phyloP scores from a whole-genome alignment of 2,888 invertebrate species.

The Synanthedon tipuliformis region DNA sequence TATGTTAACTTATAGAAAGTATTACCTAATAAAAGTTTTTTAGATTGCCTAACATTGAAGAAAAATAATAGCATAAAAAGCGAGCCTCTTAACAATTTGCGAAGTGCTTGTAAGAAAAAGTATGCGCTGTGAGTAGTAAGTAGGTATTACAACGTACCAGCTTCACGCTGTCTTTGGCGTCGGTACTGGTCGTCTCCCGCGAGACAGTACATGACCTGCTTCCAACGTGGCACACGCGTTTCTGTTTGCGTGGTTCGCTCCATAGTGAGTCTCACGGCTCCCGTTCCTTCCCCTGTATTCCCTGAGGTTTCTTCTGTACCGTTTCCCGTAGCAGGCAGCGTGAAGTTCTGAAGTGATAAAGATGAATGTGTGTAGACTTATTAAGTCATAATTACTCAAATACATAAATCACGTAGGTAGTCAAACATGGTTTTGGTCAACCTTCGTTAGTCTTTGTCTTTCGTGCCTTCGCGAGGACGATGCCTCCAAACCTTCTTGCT shows the following conservation, averaged over 20 bases:
- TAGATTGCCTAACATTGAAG: too few species aligned
- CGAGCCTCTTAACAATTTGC: too few species aligned
- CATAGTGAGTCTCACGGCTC: constrained; percentile 73
- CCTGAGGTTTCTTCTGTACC: constrained; percentile 12
- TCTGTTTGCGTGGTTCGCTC: constrained; percentile 89
- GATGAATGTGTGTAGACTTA: too few species aligned
- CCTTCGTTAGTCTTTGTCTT: too few species aligned
- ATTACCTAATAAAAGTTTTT: too few species aligned
- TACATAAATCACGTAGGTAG: too few species aligned
- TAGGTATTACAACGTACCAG: constrained; percentile 39
- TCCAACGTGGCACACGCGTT: constrained; percentile 78
- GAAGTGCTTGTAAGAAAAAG: not conserved
- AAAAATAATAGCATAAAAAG: too few species aligned
- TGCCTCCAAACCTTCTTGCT: too few species aligned
- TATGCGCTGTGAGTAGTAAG: not conserved
- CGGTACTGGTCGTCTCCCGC: constrained; percentile 83
- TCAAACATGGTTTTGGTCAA: too few species aligned
- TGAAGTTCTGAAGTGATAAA: constrained; percentile 31
- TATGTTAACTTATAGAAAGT: too few species aligned
- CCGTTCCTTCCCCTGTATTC: constrained; percentile 13
- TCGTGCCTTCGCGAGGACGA: too few species aligned
- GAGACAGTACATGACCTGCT: constrained; percentile 84
- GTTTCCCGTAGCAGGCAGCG: constrained; percentile 33
- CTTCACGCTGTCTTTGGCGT: constrained; percentile 78
- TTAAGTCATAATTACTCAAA: too few species aligned